These are phyloP conservation scores for Rousettus leschenaultii DNA, from an alignment of 2,113 vertebrate genomes.

Conservation along the genomic window DNA sequence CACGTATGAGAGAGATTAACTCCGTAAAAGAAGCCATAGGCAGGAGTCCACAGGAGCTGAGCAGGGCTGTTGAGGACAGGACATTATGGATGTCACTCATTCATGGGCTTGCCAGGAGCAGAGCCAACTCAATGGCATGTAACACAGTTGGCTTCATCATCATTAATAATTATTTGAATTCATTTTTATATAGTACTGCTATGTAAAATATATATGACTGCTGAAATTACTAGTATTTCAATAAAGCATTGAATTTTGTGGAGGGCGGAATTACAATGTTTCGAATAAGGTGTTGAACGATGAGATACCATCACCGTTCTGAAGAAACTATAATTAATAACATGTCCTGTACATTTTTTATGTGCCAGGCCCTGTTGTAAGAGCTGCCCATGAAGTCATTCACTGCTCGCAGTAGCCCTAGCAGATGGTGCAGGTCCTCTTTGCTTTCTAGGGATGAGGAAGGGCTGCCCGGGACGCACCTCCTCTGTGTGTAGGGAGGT, in stretches of 20 bases:
- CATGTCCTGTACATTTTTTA: not conserved
- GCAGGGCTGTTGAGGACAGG: not conserved
- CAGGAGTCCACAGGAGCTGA: not conserved
- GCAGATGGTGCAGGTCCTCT: not conserved
- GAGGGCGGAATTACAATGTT: conserved; percentile 24
- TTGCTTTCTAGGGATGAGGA: not conserved
- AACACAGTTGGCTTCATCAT: not conserved
- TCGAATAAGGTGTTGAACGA: not conserved
- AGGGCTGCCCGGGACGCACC: not conserved
- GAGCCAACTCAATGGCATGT: not conserved
- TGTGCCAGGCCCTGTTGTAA: not conserved
- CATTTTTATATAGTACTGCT: not conserved
- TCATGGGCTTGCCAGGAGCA: not conserved
- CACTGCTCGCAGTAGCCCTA: not conserved
- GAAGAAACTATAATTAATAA: not conserved
- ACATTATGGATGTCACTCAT: not conserved
- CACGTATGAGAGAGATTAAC: not conserved
- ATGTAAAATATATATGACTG: not conserved
- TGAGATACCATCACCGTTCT: not conserved
- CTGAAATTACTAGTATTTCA: conserved; percentile 25
- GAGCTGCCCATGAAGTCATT: not conserved
- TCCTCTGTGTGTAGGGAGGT: not conserved
- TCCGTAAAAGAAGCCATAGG: not conserved
- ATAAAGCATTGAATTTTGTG: conserved; percentile 28
- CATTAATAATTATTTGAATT: conserved; percentile 20